Evolutionary conservation across 2,797 vertebrate species (phyloP).

Genomic region (Propithecus deckenii): DNA sequence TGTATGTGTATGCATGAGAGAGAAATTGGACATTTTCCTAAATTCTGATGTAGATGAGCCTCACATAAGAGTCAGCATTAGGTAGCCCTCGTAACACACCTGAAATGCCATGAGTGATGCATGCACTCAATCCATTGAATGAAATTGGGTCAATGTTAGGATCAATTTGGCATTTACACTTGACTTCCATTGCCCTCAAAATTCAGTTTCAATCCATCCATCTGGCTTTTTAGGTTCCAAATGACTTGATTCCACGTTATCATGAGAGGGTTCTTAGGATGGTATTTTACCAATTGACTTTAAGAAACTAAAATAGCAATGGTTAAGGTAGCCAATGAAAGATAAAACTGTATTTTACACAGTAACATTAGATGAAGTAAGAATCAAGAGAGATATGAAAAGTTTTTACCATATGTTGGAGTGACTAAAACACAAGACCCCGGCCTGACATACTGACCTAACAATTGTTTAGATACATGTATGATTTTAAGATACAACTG

Average conservation of each 20-base stretch:
- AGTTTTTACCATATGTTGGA: background rate
- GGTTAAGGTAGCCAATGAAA: background rate
- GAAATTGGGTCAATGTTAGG: background rate
- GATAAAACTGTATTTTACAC: background rate
- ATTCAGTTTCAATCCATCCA: background rate
- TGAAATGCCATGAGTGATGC: background rate
- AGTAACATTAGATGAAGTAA: background rate
- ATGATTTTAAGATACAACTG: background rate
- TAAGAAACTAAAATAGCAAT: background rate
- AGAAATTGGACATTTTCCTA: background rate
- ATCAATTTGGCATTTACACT: background rate
- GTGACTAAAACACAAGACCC: background rate
- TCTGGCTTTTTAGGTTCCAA: background rate
- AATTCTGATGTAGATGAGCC: background rate
- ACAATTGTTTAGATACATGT: background rate
- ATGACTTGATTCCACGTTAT: background rate
- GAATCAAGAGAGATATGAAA: background rate
- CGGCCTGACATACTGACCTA: background rate
- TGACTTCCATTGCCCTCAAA: slow-evolving; percentile 7
- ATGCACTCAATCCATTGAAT: background rate
- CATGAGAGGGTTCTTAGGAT: background rate
- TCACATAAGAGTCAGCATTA: background rate
- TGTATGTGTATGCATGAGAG: background rate
- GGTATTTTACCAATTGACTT: background rate
- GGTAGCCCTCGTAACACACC: background rate